Conservation (phyloP, 2,888 invertebrate genomes). For the Athrips mouffetella region DNA sequence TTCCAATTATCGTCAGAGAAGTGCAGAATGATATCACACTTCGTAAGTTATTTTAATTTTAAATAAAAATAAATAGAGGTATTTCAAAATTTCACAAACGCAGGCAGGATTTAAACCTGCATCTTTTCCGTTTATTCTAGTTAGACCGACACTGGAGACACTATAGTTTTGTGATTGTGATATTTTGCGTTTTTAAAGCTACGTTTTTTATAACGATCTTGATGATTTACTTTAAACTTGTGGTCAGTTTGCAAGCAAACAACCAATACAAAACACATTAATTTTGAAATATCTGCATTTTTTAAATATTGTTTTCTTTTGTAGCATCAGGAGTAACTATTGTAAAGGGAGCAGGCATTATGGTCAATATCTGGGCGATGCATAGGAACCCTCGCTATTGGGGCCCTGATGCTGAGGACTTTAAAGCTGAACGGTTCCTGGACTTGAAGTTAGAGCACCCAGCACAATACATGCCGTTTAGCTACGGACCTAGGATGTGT, state of each 20-base stretch:
- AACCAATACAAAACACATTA: slow-evolving; percentile 39
- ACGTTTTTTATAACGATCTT: neutral
- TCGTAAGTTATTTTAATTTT: slow-evolving; percentile 25
- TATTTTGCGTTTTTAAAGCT: too few relatives aligned
- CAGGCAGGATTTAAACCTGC: too few relatives aligned
- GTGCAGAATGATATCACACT: slow-evolving; percentile 23
- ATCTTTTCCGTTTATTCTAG: too few relatives aligned
- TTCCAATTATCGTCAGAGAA: slow-evolving; percentile 28
- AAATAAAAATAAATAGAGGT: too few relatives aligned
- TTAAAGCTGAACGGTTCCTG: slow-evolving; percentile 48
- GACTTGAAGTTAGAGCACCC: slow-evolving; percentile 31
- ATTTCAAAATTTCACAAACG: too few relatives aligned
- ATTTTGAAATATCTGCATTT: slow-evolving; percentile 30
- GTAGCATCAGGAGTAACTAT: slow-evolving; percentile 40
- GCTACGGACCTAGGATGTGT: slow-evolving; percentile 41
- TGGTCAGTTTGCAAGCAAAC: slow-evolving; percentile 31
- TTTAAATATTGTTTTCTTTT: neutral
- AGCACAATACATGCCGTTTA: slow-evolving; percentile 40
- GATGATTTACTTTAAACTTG: neutral
- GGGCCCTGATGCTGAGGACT: slow-evolving; percentile 45
- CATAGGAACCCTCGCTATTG: slow-evolving; percentile 50
- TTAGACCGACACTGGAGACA: too few relatives aligned
- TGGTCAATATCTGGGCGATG: slow-evolving; percentile 39
- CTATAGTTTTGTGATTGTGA: too few relatives aligned
- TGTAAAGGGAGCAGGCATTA: slow-evolving; percentile 23